Evolutionary conservation across 2,113 vertebrate species (phyloP).

Genomic region (Lepus timidus): DNA sequence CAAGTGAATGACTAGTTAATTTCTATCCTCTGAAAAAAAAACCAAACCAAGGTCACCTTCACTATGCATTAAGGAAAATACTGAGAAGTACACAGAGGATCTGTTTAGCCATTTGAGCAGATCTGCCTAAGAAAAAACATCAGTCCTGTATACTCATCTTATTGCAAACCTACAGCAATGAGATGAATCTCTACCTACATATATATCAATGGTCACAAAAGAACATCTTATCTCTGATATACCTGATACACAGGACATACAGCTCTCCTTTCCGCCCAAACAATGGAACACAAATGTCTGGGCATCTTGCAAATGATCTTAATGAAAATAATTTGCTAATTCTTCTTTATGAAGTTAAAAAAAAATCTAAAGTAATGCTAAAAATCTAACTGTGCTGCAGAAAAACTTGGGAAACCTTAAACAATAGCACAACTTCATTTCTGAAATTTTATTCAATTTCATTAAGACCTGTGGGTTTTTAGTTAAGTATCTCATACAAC

Average conservation of each 20-base stretch:
- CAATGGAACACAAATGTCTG: background rate
- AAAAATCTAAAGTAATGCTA: background rate
- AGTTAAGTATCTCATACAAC: background rate
- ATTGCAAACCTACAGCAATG: background rate
- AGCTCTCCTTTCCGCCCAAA: background rate
- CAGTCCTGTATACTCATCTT: background rate
- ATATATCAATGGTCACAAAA: background rate
- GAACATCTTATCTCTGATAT: conserved; percentile 14
- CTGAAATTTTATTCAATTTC: background rate
- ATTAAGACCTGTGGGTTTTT: background rate
- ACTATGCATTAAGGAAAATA: background rate
- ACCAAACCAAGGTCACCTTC: background rate
- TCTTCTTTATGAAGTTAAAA: background rate
- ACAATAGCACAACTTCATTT: background rate
- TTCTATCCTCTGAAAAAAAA: background rate
- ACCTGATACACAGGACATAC: background rate
- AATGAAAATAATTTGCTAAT: background rate
- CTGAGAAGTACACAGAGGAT: background rate
- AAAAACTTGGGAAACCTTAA: conserved; percentile 3
- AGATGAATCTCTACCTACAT: background rate
- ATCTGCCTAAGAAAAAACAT: background rate
- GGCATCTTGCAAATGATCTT: background rate
- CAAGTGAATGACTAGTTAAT: background rate
- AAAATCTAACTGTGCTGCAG: background rate
- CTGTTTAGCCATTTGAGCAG: background rate